Percentiles rank a stretch among this genome's conserved stretches.
Evolutionary conservation across 2,797 vertebrate species (phyloP).

Genomic region (Erpetoichthys calabaricus): DNA sequence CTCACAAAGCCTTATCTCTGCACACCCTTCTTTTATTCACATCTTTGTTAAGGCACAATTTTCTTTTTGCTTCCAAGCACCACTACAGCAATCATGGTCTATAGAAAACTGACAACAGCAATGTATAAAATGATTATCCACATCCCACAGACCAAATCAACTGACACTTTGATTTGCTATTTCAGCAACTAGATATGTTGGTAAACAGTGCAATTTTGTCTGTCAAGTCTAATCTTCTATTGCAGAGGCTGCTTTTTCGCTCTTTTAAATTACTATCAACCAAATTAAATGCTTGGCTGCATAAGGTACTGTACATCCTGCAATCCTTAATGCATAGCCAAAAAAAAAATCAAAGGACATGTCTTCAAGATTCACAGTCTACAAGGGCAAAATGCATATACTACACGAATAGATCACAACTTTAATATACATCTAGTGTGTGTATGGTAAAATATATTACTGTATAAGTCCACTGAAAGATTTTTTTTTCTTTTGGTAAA

Average conservation of each 20-base stretch:
- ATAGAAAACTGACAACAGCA: background rate
- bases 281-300: background rate
- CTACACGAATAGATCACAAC: too few relatives aligned
- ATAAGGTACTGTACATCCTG: background rate
- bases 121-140: background rate
- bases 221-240: constrained; percentile 1
- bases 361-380: too few relatives aligned
- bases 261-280: constrained; percentile 1
- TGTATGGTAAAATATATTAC: too few relatives aligned
- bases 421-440: too few relatives aligned
- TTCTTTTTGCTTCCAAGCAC: background rate
- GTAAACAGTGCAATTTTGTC: background rate
- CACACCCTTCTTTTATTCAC: background rate
- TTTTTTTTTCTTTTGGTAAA: too few relatives aligned
- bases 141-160: background rate
- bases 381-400: too few relatives aligned
- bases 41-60: background rate
- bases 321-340: background rate
- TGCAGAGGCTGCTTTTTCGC: background rate
- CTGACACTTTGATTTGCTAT: background rate
- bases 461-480: too few relatives aligned
- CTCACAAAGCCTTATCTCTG: too few relatives aligned
- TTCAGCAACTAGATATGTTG: background rate
- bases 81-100: background rate
- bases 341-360: too few relatives aligned